Conservation (phyloP, 2,888 invertebrate species). For the Athetis lepigone region DNA sequence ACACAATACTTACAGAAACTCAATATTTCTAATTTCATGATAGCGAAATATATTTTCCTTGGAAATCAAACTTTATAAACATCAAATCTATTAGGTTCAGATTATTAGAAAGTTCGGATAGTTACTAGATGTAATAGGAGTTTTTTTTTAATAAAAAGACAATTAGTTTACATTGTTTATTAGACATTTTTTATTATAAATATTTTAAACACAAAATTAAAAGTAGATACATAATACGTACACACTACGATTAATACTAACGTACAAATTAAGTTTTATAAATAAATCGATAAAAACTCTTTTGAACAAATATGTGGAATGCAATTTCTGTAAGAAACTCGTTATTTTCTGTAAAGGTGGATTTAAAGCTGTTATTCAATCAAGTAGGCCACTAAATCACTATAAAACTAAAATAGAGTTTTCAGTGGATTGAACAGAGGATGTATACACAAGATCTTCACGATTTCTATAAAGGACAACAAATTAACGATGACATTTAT, state of each 20-base stretch:
- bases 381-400: too few species aligned
- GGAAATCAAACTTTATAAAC: conserved; percentile 2
- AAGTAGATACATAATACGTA: not conserved
- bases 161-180: conserved; percentile 25
- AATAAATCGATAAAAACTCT: conserved; percentile 22
- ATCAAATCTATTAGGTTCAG: conserved; percentile 49
- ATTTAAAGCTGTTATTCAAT: too few species aligned
- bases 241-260: conserved; percentile 24
- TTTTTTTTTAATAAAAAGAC: conserved; percentile 12
- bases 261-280: conserved; percentile 3
- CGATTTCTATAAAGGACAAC: too few species aligned
- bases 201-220: conserved; percentile 30
- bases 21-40: conserved; percentile 23
- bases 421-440: too few species aligned
- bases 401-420: too few species aligned
- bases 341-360: too few species aligned
- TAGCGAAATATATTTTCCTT: not conserved
- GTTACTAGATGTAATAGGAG: not conserved
- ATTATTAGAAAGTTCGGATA: conserved; percentile 16
- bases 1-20: conserved; percentile 45
- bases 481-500: too few species aligned
- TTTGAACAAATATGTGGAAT: too few species aligned
- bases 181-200: conserved; percentile 51
- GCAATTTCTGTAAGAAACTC: too few species aligned
- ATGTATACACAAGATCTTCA: too few species aligned